A percentile compares a stretch with the other conserved stretches of the same genome.
phyloP scores from a whole-genome alignment of 2,888 invertebrate species.

The Xestia xanthographa region DNA sequence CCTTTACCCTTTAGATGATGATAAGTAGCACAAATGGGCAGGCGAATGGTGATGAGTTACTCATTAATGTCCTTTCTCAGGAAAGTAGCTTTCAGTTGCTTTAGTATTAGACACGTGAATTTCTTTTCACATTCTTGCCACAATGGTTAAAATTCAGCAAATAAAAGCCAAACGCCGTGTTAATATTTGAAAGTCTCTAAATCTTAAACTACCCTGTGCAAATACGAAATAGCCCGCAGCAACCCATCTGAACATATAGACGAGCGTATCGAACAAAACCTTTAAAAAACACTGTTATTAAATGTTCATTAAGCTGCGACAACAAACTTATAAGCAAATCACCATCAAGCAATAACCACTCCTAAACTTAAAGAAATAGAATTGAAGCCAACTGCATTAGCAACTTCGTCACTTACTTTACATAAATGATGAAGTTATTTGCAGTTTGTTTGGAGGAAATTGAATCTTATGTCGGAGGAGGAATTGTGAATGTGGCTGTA shows the following conservation, averaged over 20 bases:
- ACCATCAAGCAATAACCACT: slow-evolving; percentile 34
- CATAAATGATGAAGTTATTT: slow-evolving; percentile 46
- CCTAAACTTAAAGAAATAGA: slow-evolving; percentile 27
- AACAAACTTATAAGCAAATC: slow-evolving; percentile 64
- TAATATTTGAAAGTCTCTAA: slow-evolving; percentile 31
- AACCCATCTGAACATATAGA: slow-evolving; percentile 75
- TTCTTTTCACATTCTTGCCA: too few relatives aligned
- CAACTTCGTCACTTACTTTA: slow-evolving; percentile 50
- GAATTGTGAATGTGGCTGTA: slow-evolving; percentile 6
- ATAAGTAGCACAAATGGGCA: too few relatives aligned
- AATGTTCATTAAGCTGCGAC: slow-evolving; percentile 85
- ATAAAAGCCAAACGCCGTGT: background rate
- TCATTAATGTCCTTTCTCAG: background rate
- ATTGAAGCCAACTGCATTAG: slow-evolving; percentile 23
- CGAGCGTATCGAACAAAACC: slow-evolving; percentile 75
- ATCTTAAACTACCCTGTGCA: slow-evolving; percentile 70
- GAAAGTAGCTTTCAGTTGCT: background rate
- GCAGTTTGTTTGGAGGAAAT: slow-evolving; percentile 23
- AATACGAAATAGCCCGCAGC: slow-evolving; percentile 83
- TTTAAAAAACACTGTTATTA: slow-evolving; percentile 83
- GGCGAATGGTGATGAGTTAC: background rate
- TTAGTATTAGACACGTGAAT: background rate
- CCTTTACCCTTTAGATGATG: too few relatives aligned
- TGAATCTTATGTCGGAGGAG: slow-evolving; percentile 17
- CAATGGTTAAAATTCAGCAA: too few relatives aligned